These are phyloP conservation scores for Oryzias woworae DNA, from an alignment of 2,113 vertebrate genomes.

Conservation along the genomic window DNA sequence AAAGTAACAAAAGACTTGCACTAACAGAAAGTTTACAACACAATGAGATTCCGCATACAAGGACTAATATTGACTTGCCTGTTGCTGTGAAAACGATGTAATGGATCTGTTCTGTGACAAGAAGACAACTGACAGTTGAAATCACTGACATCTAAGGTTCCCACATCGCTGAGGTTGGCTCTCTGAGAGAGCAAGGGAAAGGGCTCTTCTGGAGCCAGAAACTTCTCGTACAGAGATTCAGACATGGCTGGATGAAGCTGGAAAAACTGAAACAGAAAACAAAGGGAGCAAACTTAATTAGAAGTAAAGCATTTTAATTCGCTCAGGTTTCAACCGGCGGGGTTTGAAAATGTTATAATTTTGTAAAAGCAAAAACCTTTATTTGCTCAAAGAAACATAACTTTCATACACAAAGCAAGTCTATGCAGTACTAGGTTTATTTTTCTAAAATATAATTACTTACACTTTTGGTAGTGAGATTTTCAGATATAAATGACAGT, in stretches of 20 bases:
- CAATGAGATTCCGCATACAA: background rate
- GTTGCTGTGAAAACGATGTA: constrained; percentile 92
- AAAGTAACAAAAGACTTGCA: background rate
- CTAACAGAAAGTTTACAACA: background rate
- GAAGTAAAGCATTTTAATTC: background rate
- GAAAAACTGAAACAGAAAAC: constrained; percentile 14
- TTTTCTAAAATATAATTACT: too few species aligned
- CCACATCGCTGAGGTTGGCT: constrained; percentile 88
- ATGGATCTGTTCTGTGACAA: constrained; percentile 92
- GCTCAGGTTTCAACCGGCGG: background rate
- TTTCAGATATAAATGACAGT: too few species aligned
- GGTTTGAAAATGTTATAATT: background rate
- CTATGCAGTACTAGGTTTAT: too few species aligned
- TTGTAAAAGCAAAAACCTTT: too few species aligned
- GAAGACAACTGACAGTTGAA: constrained; percentile 94
- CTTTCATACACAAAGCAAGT: too few species aligned
- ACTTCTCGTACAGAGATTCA: constrained; percentile 89
- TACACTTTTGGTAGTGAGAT: too few species aligned
- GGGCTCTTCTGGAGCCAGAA: constrained; percentile 91
- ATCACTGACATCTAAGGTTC: constrained; percentile 91
- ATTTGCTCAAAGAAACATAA: too few species aligned
- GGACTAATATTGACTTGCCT: constrained; percentile 69
- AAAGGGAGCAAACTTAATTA: background rate
- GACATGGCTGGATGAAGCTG: constrained; percentile 69
- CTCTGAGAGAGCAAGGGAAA: constrained; percentile 87